These are phyloP conservation scores for Hymenopus coronatus DNA, from an alignment of 2,888 invertebrate species.

Conservation along the genomic window DNA sequence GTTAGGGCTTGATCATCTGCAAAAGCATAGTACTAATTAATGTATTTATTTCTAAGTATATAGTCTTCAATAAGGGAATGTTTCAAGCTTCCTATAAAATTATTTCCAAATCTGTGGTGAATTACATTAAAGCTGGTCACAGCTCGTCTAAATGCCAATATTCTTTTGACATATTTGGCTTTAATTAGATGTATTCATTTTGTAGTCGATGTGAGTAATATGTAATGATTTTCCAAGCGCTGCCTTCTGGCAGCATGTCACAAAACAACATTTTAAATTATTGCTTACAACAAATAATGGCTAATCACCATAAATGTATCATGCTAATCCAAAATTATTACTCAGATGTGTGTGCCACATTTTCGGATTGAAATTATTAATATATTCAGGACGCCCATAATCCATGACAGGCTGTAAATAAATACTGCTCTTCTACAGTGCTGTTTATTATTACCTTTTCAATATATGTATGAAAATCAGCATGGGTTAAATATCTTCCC, in stretches of 20 bases:
- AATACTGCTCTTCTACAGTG: not conserved
- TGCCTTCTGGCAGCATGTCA: not conserved
- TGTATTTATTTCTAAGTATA: too few species aligned
- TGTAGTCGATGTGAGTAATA: not conserved
- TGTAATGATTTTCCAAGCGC: not conserved
- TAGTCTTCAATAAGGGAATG: too few species aligned
- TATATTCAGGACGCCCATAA: not conserved
- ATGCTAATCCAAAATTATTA: not conserved
- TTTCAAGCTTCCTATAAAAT: too few species aligned
- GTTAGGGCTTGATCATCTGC: too few species aligned
- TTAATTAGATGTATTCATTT: not conserved
- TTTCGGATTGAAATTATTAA: not conserved
- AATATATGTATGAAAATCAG: not conserved
- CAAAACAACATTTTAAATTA: not conserved
- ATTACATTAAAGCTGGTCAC: too few species aligned
- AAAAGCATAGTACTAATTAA: too few species aligned
- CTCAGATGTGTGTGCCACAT: not conserved
- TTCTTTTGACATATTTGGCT: not conserved
- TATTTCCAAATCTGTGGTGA: too few species aligned
- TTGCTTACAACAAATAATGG: not conserved
- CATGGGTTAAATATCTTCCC: not conserved
- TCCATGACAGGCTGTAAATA: not conserved
- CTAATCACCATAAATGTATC: not conserved
- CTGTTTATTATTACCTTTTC: not conserved
- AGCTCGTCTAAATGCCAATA: not conserved